Base-by-base conservation (phyloP, 2,888 invertebrate genomes). In the Callimorpha dominula region DNA sequence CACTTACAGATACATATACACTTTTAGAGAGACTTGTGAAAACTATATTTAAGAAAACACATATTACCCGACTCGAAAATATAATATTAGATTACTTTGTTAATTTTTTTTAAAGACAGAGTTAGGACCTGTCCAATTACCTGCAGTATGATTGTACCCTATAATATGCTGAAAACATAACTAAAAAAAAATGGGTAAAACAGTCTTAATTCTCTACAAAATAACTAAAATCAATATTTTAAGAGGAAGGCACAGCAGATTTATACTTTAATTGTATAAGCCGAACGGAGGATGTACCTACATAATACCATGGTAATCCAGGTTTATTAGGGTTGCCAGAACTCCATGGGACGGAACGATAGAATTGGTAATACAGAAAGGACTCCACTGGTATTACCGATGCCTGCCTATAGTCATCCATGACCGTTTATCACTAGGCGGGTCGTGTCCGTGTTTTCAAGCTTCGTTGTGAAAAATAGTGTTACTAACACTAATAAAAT, bases 401-500 rank as follows among this genome's bases (percentile, higher is more conserved):
- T 52, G 17, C 15, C n/a, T n/a, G n/a, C 9, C 0, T 57, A 20
- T n/a, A 57, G n/a, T 6, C 43, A 46, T 11, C 11, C 3, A 20
- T 20, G 4, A 9, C 20, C 9, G 11, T 20, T 57, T 11, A 57
- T 3, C 12, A 20, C 20, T 4, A 46, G 43, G 43, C 43, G 6
- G 9, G 1, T 46, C 3, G 20, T 12, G 0, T 20, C 12, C 20
- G 12, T 12, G 20, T 57, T 31, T 31, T 7, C 31, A 14, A 11
- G 2, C 12, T 31, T 60, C 2, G 7, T 60, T 31, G 0, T 12
- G 5, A 60, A 60, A 60, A 31, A 31, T 57, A 4, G 5, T 14
- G 31, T 31, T 60, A 12, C 52, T 43, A 46, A 60, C 68, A 65
- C 65, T 74, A 68, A 68, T 74, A 65, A 68, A 65, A 74, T 71